phyloP scores from a whole-genome alignment of 2,888 invertebrate genomes.

The Scaeva pyrastri region DNA sequence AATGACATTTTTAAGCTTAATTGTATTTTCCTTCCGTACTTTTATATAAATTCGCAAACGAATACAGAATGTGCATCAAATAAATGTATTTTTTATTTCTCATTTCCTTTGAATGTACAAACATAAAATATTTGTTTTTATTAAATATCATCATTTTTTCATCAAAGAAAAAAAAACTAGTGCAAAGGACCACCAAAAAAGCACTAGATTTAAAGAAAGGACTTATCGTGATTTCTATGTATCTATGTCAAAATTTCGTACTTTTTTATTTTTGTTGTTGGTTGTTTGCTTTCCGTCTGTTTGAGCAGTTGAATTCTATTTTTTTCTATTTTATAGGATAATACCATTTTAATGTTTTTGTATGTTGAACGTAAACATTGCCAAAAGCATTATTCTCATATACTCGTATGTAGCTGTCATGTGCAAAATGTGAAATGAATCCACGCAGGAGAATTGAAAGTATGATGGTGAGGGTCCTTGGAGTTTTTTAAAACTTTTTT shows the following conservation, averaged over 20 bases:
- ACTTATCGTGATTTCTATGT: background rate
- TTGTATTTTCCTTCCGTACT: no score
- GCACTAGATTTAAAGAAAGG: constrained; percentile 12
- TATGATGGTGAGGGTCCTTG: constrained; percentile 10
- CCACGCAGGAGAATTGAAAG: constrained; percentile 50
- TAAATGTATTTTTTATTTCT: no score
- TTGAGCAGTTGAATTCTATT: constrained; percentile 7
- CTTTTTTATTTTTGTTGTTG: constrained; percentile 23
- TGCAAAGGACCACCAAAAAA: constrained; percentile 5
- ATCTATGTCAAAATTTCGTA: constrained; percentile 19
- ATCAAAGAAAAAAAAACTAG: background rate
- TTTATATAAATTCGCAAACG: no score
- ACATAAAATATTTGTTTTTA: no score
- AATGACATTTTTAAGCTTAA: no score
- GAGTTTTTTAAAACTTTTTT: constrained; percentile 29
- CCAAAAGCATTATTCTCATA: constrained; percentile 66
- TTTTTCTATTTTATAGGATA: constrained; percentile 50
- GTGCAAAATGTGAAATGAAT: constrained; percentile 73
- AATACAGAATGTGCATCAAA: no score
- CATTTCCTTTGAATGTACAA: no score
- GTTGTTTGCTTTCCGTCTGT: background rate
- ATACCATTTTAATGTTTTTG: constrained; percentile 75
- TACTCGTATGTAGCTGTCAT: constrained; percentile 64
- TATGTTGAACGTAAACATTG: constrained; percentile 67
- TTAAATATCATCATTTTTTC: background rate